Percentiles rank a stretch among this genome's conserved stretches.
Evolutionary conservation across 2,888 invertebrate genomes (phyloP).

Genomic region (Dryadula phaetusa): DNA sequence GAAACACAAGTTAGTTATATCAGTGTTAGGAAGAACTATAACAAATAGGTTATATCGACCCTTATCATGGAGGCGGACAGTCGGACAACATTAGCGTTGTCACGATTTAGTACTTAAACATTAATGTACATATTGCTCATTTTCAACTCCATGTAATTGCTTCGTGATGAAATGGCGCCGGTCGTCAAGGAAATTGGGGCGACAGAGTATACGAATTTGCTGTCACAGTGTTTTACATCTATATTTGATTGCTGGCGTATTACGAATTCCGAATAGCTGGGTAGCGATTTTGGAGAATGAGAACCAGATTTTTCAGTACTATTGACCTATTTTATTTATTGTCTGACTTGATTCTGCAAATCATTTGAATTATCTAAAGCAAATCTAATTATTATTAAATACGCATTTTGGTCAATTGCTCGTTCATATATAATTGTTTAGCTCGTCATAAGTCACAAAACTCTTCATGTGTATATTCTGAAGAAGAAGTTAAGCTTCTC

Average conservation of each 20-base stretch:
- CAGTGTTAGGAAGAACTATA: slow-evolving; percentile 54
- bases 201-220: slow-evolving; percentile 25
- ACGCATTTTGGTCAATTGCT: not conserved
- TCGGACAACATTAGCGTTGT: slow-evolving; percentile 64
- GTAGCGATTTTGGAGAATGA: not conserved
- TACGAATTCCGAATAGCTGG: not conserved
- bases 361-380: not conserved
- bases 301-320: not conserved
- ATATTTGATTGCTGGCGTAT: slow-evolving; percentile 11
- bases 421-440: no score
- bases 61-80: slow-evolving; percentile 61
- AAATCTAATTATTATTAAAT: no score
- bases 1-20: slow-evolving; percentile 52
- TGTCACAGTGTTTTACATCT: slow-evolving; percentile 8
- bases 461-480: no score
- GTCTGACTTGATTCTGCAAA: not conserved
- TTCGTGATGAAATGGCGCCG: slow-evolving; percentile 34
- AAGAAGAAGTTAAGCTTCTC: no score
- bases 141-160: slow-evolving; percentile 44
- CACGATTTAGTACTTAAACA: slow-evolving; percentile 58
- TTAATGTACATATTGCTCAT: slow-evolving; percentile 43
- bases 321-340: not conserved
- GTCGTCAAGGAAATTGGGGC: slow-evolving; percentile 40
- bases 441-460: no score
- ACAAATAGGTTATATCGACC: slow-evolving; percentile 62